Percentiles rank a stretch among this genome's conserved stretches.
These are phyloP conservation scores for Heteromurus nitidus DNA, from an alignment of 2,888 invertebrate species.

Conservation along the genomic window DNA sequence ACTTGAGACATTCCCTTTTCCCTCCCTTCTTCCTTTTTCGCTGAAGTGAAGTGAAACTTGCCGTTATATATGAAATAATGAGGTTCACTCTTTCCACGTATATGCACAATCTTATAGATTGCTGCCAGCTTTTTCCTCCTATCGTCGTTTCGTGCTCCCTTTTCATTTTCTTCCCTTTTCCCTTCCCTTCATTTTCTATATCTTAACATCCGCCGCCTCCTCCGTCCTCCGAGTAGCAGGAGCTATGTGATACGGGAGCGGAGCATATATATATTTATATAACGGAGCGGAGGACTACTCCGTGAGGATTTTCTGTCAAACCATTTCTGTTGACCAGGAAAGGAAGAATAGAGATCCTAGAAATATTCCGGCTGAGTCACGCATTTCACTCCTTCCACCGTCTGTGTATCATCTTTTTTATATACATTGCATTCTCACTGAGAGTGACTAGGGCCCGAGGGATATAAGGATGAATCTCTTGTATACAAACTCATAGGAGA, in stretches of 20 bases:
- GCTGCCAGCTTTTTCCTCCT: constrained; percentile 8
- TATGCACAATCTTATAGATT: constrained; percentile 17
- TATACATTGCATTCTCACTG: constrained; percentile 16
- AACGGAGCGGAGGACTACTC: neutral
- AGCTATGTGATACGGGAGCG: too few relatives aligned
- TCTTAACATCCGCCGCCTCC: constrained; percentile 15
- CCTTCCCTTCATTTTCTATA: constrained; percentile 40
- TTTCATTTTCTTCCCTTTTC: constrained; percentile 55
- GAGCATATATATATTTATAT: too few relatives aligned
- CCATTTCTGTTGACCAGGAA: constrained; percentile 44
- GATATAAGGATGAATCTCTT: constrained; percentile 54
- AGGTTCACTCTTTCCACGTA: constrained; percentile 5
- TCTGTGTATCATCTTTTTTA: constrained; percentile 19
- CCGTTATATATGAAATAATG: constrained; percentile 3
- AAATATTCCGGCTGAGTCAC: constrained; percentile 60
- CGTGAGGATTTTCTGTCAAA: constrained; percentile 49
- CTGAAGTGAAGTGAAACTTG: too few relatives aligned
- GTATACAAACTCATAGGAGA: constrained; percentile 34
- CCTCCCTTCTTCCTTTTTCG: neutral
- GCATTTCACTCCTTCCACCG: constrained; percentile 34
- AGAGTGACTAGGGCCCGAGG: constrained; percentile 60
- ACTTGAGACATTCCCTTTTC: constrained; percentile 34
- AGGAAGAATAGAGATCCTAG: constrained; percentile 32
- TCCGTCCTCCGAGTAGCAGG: neutral
- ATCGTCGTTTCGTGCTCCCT: constrained; percentile 26